phyloP scores from a whole-genome alignment of 2,113 vertebrate species.

The Erythrolamprus reginae region DNA sequence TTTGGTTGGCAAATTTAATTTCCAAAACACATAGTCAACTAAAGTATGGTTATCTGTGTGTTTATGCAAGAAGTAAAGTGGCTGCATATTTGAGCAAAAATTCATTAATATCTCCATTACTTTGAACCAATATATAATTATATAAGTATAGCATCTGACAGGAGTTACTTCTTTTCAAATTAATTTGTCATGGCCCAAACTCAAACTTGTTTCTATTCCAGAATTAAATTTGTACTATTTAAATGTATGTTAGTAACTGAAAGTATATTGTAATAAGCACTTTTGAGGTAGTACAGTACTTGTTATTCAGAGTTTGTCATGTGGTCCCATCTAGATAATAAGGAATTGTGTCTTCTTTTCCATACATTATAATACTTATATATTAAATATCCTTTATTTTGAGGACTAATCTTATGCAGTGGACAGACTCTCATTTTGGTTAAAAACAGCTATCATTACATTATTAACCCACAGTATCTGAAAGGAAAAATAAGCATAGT shows the following conservation, averaged over 20 bases:
- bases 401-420: neutral
- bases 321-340: neutral
- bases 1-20: neutral
- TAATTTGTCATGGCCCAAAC: neutral
- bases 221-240: neutral
- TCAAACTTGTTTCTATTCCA: neutral
- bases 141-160: neutral
- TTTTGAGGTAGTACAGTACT: neutral
- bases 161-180: neutral
- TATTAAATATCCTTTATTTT: neutral
- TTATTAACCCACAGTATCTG: neutral
- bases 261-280: neutral
- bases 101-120: neutral
- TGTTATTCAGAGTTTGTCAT: neutral
- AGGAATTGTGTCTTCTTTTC: neutral
- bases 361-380: neutral
- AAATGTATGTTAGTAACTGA: neutral
- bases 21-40: neutral
- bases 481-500: neutral
- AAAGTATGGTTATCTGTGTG: neutral
- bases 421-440: neutral
- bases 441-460: neutral
- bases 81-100: neutral
- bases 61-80: neutral
- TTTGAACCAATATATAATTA: neutral